phyloP scores from a whole-genome alignment of 2,797 vertebrate genomes.

The Geotrypetes seraphini region DNA sequence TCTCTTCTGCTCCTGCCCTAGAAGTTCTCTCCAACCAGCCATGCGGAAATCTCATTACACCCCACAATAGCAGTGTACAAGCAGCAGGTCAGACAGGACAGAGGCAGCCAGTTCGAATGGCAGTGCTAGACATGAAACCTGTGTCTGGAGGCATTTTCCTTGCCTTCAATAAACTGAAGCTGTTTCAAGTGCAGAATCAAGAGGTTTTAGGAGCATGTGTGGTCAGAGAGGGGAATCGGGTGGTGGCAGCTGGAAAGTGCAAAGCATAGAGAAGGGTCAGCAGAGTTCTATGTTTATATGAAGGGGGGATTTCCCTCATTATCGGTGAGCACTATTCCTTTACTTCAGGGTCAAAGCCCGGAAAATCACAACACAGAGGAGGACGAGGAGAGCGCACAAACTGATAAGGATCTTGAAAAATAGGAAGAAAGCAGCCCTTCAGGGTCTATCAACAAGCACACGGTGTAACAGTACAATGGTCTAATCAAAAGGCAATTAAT shows the following conservation, averaged over 20 bases:
- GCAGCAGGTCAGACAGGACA: not conserved
- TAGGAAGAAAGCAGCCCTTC: slow-evolving; percentile 5
- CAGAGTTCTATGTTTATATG: too few relatives aligned
- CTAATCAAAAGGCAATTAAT: slow-evolving; percentile 20
- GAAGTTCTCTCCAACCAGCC: slow-evolving; percentile 28
- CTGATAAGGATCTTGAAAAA: slow-evolving; percentile 2
- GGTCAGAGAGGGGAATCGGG: too few relatives aligned
- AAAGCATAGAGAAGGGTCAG: too few relatives aligned
- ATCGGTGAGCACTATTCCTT: too few relatives aligned
- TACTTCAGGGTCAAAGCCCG: too few relatives aligned
- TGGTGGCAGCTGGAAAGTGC: too few relatives aligned
- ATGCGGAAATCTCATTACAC: slow-evolving; percentile 48
- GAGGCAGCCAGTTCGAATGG: accelerated
- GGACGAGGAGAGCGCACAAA: not conserved
- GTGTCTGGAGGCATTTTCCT: too few relatives aligned
- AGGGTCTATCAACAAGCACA: slow-evolving; percentile 12
- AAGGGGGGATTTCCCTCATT: too few relatives aligned
- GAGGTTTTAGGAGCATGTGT: accelerated
- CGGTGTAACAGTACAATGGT: slow-evolving; percentile 17
- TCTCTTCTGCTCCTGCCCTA: not conserved
- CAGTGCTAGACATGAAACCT: too few relatives aligned
- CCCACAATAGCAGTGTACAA: not conserved
- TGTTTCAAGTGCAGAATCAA: too few relatives aligned
- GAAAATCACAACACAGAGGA: too few relatives aligned
- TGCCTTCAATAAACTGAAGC: too few relatives aligned